phyloP scores from a whole-genome alignment of 2,797 vertebrate genomes.

The Eremophila alpestris region DNA sequence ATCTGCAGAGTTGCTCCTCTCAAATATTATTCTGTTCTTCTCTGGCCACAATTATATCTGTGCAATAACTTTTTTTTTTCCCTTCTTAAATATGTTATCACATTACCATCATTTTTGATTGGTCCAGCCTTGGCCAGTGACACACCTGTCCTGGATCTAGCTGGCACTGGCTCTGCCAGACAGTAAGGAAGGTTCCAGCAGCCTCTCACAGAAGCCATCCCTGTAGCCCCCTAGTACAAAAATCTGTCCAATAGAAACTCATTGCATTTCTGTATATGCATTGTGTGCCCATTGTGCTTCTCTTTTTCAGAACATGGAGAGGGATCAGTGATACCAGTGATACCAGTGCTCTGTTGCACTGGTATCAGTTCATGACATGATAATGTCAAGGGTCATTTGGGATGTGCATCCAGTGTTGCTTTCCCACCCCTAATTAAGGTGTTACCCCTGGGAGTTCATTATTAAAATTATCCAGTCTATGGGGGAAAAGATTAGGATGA shows the following conservation, averaged over 20 bases:
- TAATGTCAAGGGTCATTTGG: not conserved
- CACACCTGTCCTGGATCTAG: not conserved
- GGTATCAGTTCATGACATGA: not conserved
- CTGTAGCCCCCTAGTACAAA: not conserved
- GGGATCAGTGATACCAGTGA: no score
- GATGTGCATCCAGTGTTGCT: not conserved
- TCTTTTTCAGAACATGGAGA: not conserved
- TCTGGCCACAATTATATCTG: not conserved
- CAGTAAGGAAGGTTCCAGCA: not conserved
- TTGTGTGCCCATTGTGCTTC: no score
- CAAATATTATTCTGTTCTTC: not conserved
- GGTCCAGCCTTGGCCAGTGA: no score
- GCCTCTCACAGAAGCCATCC: not conserved
- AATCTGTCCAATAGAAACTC: not conserved
- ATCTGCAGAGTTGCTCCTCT: not conserved
- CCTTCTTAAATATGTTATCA: not conserved
- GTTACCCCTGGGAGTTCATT: not conserved
- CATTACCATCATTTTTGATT: not conserved
- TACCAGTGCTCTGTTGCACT: not conserved
- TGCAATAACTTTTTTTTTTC: not conserved
- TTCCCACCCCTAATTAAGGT: not conserved
- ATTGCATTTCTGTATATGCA: not conserved
- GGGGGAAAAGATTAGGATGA: not conserved
- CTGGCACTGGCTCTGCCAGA: not conserved
- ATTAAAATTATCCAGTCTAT: not conserved